Evolutionary conservation across 2,888 invertebrate species (phyloP), one percentile per base, ranked within the genome.

Genomic region (Boloria selene): DNA sequence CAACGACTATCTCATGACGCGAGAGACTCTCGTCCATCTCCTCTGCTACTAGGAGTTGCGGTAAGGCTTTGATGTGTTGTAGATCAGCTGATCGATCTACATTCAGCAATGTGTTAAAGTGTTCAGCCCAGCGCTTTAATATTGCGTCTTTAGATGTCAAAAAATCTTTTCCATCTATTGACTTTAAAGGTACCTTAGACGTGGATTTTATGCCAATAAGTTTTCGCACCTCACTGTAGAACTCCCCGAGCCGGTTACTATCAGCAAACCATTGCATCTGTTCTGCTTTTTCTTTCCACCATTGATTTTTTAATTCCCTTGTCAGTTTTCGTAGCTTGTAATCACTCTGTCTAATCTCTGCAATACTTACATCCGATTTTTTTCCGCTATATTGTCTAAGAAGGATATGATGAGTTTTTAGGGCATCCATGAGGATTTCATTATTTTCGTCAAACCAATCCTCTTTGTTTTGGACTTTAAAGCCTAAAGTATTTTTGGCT

Each of bases 381-480:
- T 54, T n/a, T 18, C 16, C n/a, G 14, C 16, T 31, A 16, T 17
- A 7, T 14, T 58, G 50, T 10, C 42, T 58, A 14, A 64, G 45
- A 17, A 68, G 44, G 2, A 0, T 0, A 38, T 54, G 65, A 18
- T 68, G 69, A 13, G 56, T 64, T 56, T n/a, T 18, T 3, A 68
- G 3, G 0, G 62, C 65, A 3, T 45, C 44, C n/a, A 22, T 44
- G 0, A 70, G 18, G 0, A 53, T 22, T 42, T 13, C 49, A 16
- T 70, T 66, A 49, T 68, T 66, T 13, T 70, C 65, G 51, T 72
- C 64, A 58, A 68, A 68, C 66, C 66, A 70, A 22, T 66, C 68
- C 14, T 66, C 62, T 22, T 66, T 60, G 7, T 31, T 49, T 7
- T 42, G 54, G 17, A 4, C 3, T 61, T 56, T 68, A 13, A 26